Evolutionary conservation across 2,113 vertebrate species (phyloP), one percentile per base, ranked within the genome.

Genomic region (Apodemus sylvaticus): DNA sequence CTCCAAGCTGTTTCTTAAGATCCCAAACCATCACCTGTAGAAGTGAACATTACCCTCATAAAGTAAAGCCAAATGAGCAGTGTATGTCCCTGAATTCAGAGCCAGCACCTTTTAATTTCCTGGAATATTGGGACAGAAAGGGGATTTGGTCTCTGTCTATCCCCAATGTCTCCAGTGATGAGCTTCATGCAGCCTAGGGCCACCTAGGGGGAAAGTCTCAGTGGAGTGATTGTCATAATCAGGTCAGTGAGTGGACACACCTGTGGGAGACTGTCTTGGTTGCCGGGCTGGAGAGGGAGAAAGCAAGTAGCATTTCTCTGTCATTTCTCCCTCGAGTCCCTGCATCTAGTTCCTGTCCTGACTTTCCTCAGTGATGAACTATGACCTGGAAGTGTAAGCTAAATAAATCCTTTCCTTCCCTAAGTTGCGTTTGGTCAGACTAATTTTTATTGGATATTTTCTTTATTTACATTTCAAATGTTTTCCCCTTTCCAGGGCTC

Each of bases 81-180:
- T 4, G 45, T 71, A 62, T n/a, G 66, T 88, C 26, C 45, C 58
- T n/a, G 26, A 89, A 85, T 71, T 91, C 29, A 81, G 26, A 85
- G 66, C 68, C 20, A 73, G 4, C 70, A 60, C 53, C 60, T 71
- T 95, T 74, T 62, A 4, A 66, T 36, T 81, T 87, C 26, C 45
- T 53, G 81, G 77, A 90, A 81, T 90, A 39, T 58, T 94, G 91
- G 58, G 68, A 85, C 29, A 86, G 79, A 90, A 22, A 58, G 94
- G 39, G 51, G n/a, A 12, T 60, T 83, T 13, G 53, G 53, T n/a
- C 36, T 82, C 11, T 62, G 1, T 29, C 55, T 62, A 1, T 60
- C 55, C 22, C 20, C 3, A 14, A 29, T 39, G 42, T 7, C 55
- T 39, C 48, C 45, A 76, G 48, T 7, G 24, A 42, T 45, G 24